phyloP scores from a whole-genome alignment of 2,888 invertebrate species.

The Uloborus plumipes region DNA sequence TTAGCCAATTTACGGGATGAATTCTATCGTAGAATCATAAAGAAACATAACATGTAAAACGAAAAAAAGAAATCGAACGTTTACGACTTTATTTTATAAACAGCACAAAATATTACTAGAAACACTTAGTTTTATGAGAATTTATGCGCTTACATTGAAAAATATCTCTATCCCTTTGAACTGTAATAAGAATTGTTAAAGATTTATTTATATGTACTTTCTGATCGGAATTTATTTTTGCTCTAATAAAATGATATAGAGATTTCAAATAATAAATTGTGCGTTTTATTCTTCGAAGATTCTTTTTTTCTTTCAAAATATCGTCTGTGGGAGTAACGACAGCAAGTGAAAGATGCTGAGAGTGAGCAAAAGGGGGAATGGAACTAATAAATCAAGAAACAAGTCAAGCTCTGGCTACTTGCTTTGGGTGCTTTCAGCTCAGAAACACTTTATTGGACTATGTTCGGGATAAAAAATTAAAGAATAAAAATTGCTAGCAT shows the following conservation, averaged over 20 bases:
- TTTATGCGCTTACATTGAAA: slow-evolving; percentile 29
- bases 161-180: slow-evolving; percentile 14
- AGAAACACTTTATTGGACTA: no score
- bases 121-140: slow-evolving; percentile 53
- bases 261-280: slow-evolving; percentile 18
- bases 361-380: no score
- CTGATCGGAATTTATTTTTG: slow-evolving; percentile 36
- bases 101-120: background rate
- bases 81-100: no score
- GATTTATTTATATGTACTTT: slow-evolving; percentile 47
- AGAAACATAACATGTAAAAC: no score
- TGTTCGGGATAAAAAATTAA: background rate
- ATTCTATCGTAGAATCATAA: no score
- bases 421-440: no score
- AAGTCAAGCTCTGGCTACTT: slow-evolving; percentile 17
- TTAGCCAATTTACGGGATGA: no score
- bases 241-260: slow-evolving; percentile 29
- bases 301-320: background rate
- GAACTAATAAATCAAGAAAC: slow-evolving; percentile 47
- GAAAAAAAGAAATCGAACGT: no score
- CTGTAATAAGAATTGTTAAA: slow-evolving; percentile 41
- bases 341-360: slow-evolving; percentile 37
- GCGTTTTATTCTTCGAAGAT: background rate
- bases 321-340: slow-evolving; percentile 36
- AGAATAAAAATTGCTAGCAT: slow-evolving; percentile 1